Evolutionary conservation across 2,113 vertebrate species (phyloP).

Genomic region (Azemiops feae): DNA sequence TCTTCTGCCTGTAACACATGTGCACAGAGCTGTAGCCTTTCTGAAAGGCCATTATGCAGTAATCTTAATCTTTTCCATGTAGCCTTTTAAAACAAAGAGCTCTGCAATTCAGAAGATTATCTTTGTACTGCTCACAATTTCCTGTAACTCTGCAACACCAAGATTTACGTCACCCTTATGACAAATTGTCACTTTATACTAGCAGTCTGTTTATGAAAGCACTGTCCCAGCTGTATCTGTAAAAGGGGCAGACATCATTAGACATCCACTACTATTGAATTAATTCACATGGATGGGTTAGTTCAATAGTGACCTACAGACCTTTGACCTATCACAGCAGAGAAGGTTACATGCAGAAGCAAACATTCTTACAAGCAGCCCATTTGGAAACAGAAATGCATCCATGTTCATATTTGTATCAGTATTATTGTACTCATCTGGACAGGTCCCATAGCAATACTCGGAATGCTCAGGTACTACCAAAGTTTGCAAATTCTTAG

Average conservation of each 20-base stretch:
- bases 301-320: background rate
- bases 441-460: background rate
- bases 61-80: background rate
- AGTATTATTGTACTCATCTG: background rate
- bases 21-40: fast-evolving
- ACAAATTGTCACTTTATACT: background rate
- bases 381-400: background rate
- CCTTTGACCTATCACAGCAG: background rate
- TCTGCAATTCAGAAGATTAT: slow-evolving; percentile 3
- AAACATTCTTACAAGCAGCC: background rate
- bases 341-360: background rate
- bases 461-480: background rate
- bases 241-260: background rate
- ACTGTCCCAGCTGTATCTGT: background rate
- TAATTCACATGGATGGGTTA: background rate
- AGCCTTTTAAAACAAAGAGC: background rate
- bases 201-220: background rate
- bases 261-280: background rate
- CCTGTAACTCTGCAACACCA: background rate
- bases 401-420: background rate
- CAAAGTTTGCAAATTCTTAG: background rate
- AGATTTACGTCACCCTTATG: background rate
- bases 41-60: background rate
- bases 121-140: background rate
- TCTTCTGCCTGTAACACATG: background rate